Evolutionary conservation across 2,888 invertebrate genomes (phyloP), one percentile per base, ranked within the genome.

Genomic region (Schizotus pectinicornis): DNA sequence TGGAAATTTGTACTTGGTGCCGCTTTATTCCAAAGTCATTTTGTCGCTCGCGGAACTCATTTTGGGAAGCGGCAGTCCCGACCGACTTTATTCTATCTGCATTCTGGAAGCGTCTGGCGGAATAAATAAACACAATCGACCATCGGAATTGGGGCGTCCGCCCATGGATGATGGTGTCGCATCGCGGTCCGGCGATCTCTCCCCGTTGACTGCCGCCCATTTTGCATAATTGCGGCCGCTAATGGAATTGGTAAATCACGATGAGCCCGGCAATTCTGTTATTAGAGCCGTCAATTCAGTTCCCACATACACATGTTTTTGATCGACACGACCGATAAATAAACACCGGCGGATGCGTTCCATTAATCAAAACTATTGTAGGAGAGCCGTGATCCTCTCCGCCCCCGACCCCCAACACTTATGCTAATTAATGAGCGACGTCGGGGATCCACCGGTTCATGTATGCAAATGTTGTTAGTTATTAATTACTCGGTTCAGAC

Each of bases 221-320:
- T 73, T 73, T 72, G 68, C 71, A 70, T 71, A 73, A 72, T 72
- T 73, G 70, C 64, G n/a, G 64, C 59, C 62, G 62, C 67, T 72
- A 73, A 73, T 71, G 70, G 69, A 72, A 71, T 69, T 70, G 70
- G 67, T 67, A 67, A 73, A 72, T 72, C 69, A 67, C 67, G 12
- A 42, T 6, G 38, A 48, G 41, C 34, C 34, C 38, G 42, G 32
- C 43, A 35, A 49, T 49, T 37, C 43, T 32, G 55, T 49, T 49
- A 48, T 56, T 41, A 32, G 42, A 56, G 55, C 49, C 9, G 43
- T 42, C 31, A 43, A 47, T 54, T 11, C 22, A 41, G 9, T 39
- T 42, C 42, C 22, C 55, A 22, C 22, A 22, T 22, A 22, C 22
- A 22, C 22, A 22, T 56, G 55, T 35, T 56, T 56, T 56, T 56